Evolutionary conservation across 2,888 invertebrate genomes (phyloP), one percentile per base, ranked within the genome.

Genomic region (Cheilosia variabilis): DNA sequence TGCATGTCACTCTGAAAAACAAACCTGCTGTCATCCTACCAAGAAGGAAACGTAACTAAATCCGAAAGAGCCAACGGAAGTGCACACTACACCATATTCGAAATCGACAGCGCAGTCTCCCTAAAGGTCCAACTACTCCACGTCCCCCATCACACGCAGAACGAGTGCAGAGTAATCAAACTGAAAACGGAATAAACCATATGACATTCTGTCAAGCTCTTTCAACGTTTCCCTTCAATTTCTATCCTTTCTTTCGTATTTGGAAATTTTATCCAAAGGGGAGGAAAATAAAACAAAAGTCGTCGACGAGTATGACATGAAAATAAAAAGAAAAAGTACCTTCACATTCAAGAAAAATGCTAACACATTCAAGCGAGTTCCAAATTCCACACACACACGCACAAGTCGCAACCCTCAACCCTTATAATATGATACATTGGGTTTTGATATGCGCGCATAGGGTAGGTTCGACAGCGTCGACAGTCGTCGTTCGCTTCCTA

Each of bases 121-220:
- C 19, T 15, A 15, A 43, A 60, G 19, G 19, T 24, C 60, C 60
- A 37, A 19, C 37, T 37, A 37, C 43, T 15, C 9, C 37, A 37
- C 37, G 37, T 9, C n/a, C 41, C 2, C 27, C 53, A 27, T 15
- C 53, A 37, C 4, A 4, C 37, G 9, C 4, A 50, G 45, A n/a
- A 17, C 9, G 45, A 6, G 17, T 45, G 19, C 13, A 47, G 17
- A 19, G 19, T 4, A 15, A 19, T 13, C 22, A 27, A 69, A 66
- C 17, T 22, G 7, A 66, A 13, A 53, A 24, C 5, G 4, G 13
- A 52, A n/a, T 41, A 43, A 53, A 41, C 43, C 43, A 55, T 47
- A 47, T 71, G 58, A 60, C 24, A 27, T 60, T 50, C 34, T 27
- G 17, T 57, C n/a, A 47, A 31, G 69, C 37, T n/a, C 58, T 47